Percentiles rank a stretch among this genome's conserved stretches.
Conservation (phyloP, 2,888 invertebrate species). For the Hypomecis atomaria region DNA sequence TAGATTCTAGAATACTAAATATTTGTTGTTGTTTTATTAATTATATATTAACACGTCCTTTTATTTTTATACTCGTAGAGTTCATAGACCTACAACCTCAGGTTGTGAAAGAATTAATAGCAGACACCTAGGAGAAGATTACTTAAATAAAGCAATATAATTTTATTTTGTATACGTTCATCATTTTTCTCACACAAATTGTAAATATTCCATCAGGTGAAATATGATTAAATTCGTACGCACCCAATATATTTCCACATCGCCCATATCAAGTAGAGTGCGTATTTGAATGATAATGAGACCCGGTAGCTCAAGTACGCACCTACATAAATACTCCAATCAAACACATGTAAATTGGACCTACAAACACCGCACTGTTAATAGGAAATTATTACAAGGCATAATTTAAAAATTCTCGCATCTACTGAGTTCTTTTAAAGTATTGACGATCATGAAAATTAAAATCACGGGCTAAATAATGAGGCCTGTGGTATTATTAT, state of each 20-base stretch:
- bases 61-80: too few species aligned
- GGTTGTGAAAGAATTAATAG: too few species aligned
- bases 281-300: constrained; percentile 26
- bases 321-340: constrained; percentile 19
- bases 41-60: too few species aligned
- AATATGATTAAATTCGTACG: constrained; percentile 3
- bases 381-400: not conserved
- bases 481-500: too few species aligned
- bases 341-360: constrained; percentile 16
- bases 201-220: constrained; percentile 3
- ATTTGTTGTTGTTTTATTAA: too few species aligned
- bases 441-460: not conserved
- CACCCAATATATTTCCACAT: constrained; percentile 8
- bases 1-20: too few species aligned
- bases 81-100: too few species aligned
- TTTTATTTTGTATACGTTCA: too few species aligned
- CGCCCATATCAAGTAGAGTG: constrained; percentile 20
- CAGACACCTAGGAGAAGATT: too few species aligned
- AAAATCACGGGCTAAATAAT: too few species aligned
- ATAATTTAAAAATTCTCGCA: constrained; percentile 1
- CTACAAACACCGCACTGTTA: not conserved
- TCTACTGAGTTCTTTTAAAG: not conserved
- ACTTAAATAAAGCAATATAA: too few species aligned
- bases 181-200: not conserved
- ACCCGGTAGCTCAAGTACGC: constrained; percentile 18